These are phyloP conservation scores for Carlito syrichta DNA, from an alignment of 2,113 vertebrate species.

Conservation along the genomic window DNA sequence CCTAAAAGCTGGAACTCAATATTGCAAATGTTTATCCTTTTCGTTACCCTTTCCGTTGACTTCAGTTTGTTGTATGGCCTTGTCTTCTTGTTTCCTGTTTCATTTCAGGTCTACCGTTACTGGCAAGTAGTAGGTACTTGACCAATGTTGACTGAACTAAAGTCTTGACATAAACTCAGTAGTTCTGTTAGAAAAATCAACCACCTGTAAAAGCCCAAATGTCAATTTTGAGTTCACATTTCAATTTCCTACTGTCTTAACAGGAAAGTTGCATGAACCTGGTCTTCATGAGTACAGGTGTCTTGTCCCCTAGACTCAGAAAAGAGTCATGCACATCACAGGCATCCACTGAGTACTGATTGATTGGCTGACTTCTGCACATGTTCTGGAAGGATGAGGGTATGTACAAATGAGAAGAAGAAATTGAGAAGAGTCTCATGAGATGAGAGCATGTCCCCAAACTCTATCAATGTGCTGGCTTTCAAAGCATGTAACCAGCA, in stretches of 20 bases:
- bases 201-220: not conserved
- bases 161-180: not conserved
- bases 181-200: not conserved
- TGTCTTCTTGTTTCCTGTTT: not conserved
- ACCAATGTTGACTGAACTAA: not conserved
- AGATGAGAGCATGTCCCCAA: not conserved
- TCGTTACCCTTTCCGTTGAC: not conserved
- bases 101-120: not conserved
- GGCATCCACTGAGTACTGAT: not conserved
- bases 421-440: not conserved
- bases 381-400: not conserved
- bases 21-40: not conserved
- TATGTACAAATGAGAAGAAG: not conserved
- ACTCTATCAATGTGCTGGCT: not conserved
- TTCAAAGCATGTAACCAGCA: not conserved
- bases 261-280: not conserved
- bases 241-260: not conserved
- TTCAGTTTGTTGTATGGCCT: not conserved
- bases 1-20: not conserved
- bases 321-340: not conserved
- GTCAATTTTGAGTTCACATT: not conserved
- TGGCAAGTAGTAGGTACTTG: not conserved
- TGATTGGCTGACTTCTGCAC: too few species aligned
- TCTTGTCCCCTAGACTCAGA: too few species aligned
- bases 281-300: not conserved